Evolutionary conservation across 2,888 invertebrate genomes (phyloP).

Genomic region (Bellardia bayeri): DNA sequence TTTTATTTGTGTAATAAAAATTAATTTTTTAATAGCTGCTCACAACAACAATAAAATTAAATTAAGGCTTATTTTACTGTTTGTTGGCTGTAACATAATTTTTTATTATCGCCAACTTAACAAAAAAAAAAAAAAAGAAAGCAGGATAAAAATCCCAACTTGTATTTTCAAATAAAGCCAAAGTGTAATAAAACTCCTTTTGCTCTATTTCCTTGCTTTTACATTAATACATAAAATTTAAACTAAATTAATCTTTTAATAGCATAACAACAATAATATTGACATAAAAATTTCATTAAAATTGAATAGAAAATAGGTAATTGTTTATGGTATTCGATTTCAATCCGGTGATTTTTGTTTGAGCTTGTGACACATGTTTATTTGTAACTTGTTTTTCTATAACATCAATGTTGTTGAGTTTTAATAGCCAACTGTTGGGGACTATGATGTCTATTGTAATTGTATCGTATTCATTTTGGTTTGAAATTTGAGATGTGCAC

Average conservation of each 20-base stretch:
- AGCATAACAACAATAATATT: neutral
- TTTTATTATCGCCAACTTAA: constrained; percentile 15
- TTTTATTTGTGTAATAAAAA: constrained; percentile 45
- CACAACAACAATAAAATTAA: constrained; percentile 40
- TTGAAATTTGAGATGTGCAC: no score
- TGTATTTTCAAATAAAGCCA: neutral
- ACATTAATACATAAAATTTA: neutral
- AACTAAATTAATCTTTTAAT: constrained; percentile 2
- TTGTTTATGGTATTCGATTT: no score
- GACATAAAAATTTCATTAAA: neutral
- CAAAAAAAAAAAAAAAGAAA: neutral
- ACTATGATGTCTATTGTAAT: no score
- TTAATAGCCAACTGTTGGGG: no score
- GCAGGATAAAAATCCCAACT: neutral
- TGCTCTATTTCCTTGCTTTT: neutral
- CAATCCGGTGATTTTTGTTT: no score
- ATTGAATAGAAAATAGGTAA: neutral
- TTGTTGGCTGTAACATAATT: neutral
- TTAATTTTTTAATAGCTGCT: constrained; percentile 37
- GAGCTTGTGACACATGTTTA: no score
- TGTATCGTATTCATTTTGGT: no score
- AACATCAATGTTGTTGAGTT: no score
- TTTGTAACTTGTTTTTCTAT: no score
- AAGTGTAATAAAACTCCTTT: neutral
- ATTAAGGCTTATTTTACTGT: constrained; percentile 14